Evolutionary conservation across 2,113 vertebrate genomes (phyloP).

Genomic region (Marcusenius ussheri): DNA sequence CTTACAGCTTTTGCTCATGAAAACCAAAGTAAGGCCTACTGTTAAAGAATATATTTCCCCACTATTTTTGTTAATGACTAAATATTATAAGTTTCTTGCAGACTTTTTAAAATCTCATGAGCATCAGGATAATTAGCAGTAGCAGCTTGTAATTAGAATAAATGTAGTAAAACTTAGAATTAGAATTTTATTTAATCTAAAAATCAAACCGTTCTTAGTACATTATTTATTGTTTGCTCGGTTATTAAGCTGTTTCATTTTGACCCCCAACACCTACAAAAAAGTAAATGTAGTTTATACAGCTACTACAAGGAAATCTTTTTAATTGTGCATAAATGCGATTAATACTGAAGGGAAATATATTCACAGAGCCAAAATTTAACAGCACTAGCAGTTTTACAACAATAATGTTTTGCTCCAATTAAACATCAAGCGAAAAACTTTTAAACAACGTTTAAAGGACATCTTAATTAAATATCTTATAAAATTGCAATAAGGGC

Average conservation of each 20-base stretch:
- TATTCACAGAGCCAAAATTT: neutral
- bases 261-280: neutral
- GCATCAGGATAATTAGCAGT: neutral
- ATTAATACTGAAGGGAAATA: neutral
- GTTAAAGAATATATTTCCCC: constrained; percentile 23
- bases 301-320: neutral
- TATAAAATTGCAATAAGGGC: neutral
- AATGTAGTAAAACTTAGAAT: neutral
- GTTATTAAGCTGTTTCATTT: neutral
- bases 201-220: neutral
- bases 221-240: neutral
- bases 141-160: neutral
- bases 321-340: neutral
- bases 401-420: neutral
- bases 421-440: neutral
- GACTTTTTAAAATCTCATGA: neutral
- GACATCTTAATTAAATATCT: neutral
- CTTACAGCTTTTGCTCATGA: constrained; percentile 16
- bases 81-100: neutral
- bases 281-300: neutral
- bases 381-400: neutral
- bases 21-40: constrained; percentile 27
- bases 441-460: neutral
- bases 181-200: neutral
- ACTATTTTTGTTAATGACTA: neutral